Evolutionary conservation across 1,140 invertebrate genomes (phyloP), one percentile per base, ranked within the genome.

Genomic region (Aphaenogaster floridana): DNA sequence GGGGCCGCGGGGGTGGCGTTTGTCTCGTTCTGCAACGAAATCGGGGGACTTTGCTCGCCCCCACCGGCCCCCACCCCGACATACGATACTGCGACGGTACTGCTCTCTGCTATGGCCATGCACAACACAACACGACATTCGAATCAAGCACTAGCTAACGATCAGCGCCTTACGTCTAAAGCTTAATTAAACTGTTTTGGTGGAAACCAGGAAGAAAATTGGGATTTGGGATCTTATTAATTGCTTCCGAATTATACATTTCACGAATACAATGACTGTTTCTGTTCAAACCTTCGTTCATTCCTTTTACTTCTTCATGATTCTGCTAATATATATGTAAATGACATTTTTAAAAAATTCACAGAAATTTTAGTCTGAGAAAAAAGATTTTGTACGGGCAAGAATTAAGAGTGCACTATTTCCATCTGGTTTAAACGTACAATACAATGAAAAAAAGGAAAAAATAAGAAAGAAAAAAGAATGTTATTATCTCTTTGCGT

Each of bases 1-100:
- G 96, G 91, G 93, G 96, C 92, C 93, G 96, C 89, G 94, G 96
- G 94, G 94, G 95, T 89, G 93, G 95, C 91, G 95, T 95, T 94
- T 94, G 94, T 93, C 89, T 96, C 95, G 88, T 96, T 96, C 76
- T 96, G 96, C 92, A 97, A 96, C 93, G 88, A 96, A 95, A 95
- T 97, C 96, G 91, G 96, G 93, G 88, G 96, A 96, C 93, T 97
- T 92, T 93, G 96, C 95, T 93, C 97, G 90, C 89, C 96, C 89
- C 95, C 95, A 54, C 93, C 94, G 88, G 95, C 95, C 90, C 95
- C 96, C 92, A 96, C 94, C 88, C 95, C 95, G 68, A 96, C 95
- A 90, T 95, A 96, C 93, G 95, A 95, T 83, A 96, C 95, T 94
- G 95, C 96, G 93, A 95, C 96, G 94, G 95, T 96, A 94, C 96